Conservation (phyloP, 2,888 invertebrate species). For the Cheilosia scutellata region DNA sequence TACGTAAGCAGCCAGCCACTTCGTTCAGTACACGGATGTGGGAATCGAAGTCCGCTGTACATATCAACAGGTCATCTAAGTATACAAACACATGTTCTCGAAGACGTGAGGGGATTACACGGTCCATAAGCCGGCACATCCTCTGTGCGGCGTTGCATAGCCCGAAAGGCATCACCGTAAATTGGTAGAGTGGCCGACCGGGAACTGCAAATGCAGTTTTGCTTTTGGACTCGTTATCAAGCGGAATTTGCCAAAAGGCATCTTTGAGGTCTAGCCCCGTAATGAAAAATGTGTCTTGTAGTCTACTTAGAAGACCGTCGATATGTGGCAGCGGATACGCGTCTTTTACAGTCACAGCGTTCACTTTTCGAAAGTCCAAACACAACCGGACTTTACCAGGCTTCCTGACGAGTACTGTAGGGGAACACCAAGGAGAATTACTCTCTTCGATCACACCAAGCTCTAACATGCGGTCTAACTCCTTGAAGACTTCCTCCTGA, state of each 20-base stretch:
- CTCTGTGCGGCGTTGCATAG: conserved; percentile 5
- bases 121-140: conserved; percentile 1
- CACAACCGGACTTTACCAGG: neutral
- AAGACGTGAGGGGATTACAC: neutral
- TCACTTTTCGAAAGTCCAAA: no score
- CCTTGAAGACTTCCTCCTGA: neutral
- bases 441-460: conserved; percentile 5
- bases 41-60: neutral
- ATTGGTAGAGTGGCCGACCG: neutral
- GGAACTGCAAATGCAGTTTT: conserved; percentile 19
- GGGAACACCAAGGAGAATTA: neutral
- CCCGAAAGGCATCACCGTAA: conserved; percentile 3
- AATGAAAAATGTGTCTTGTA: neutral
- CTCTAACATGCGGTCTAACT: no score
- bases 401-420: conserved; percentile 76
- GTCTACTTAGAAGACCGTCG: no score
- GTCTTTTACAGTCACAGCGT: no score
- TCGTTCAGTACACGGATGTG: neutral
- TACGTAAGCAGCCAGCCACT: neutral
- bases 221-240: neutral
- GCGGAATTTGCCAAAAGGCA: conserved; percentile 41
- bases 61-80: no score
- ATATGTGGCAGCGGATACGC: no score
- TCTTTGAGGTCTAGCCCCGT: conserved; percentile 10
- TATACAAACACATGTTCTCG: no score